Base-by-base conservation (phyloP, 2,113 vertebrate species). In the Glaucidium brasilianum region DNA sequence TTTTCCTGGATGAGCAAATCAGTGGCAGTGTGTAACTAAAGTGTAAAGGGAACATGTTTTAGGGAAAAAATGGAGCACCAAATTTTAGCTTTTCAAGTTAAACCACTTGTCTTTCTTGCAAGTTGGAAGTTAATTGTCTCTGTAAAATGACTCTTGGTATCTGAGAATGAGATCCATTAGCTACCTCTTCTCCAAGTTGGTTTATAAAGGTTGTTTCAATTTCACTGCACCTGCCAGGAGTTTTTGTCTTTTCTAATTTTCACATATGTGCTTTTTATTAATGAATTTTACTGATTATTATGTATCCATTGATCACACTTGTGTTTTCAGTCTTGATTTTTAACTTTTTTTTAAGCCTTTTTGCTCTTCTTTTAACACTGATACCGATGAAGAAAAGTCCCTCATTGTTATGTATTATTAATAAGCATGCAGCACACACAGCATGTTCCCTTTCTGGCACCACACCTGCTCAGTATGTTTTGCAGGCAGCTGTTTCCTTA, bases 401-500 rank as follows among this genome's bases (percentile, higher is more conserved):
- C 32, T 73, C 1, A 1, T 77, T 81, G n/a, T 93, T 93, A 60
- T 32, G 10, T 79, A 71, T 80, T 93, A 55, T 39, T 88, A 85
- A 63, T 91, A 90, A 93, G n/a, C 34, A 71, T 85, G 53, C 62
- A 89, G 50, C 26, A 59, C 52, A 52, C 69, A 50, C 66, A 56
- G 56, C 37, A 18, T 59, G 41, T 92, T 89, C 58, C 29, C 8
- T 73, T 88, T 92, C 69, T 97, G 94, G 83, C 92, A 72, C 43
- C 11, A 18, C 19, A 45, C 80, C 77, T 83, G 37, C 95, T 95
- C 64, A 94, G 12, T 81, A 53, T 87, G 79, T 93, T 96, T 92
- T 75, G 55, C 63, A 94, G 66, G 83, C 92, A 96, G 75, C 73
- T 91, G 71, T 97, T 97, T 97, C 90, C 95, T 96, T 84, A 74